These are phyloP conservation scores for Bradypus variegatus DNA, from an alignment of 2,797 vertebrate species.

Conservation along the genomic window DNA sequence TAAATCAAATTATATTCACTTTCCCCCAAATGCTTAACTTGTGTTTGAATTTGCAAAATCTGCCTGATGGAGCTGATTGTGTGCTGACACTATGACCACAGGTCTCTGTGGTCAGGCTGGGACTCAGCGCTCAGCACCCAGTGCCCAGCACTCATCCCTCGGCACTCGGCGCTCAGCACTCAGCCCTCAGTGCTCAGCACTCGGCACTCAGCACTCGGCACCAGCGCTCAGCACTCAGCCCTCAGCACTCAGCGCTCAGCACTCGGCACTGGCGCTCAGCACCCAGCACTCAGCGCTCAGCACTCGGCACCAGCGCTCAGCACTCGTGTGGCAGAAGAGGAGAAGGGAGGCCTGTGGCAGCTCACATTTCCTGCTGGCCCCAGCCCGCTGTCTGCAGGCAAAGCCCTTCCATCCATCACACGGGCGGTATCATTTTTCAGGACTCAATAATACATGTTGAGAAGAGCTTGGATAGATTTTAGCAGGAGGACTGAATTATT, in stretches of 20 bases:
- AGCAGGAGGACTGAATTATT: background rate
- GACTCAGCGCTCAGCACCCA: background rate
- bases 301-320: no score
- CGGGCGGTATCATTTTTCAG: background rate
- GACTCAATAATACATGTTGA: background rate
- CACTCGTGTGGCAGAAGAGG: background rate
- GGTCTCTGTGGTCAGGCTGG: background rate
- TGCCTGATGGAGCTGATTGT: background rate
- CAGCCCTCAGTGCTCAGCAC: no score
- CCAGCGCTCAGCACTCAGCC: no score
- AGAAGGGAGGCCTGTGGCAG: background rate
- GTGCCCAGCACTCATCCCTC: no score
- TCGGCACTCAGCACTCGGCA: background rate
- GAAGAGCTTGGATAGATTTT: background rate
- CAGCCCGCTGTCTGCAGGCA: background rate
- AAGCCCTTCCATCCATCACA: no score
- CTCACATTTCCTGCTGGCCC: accelerated
- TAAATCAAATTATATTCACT: background rate
- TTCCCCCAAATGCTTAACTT: background rate
- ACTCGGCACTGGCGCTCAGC: no score
- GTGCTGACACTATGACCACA: accelerated
- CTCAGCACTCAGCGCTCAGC: no score
- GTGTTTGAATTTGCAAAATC: background rate
- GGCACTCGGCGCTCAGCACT: no score
- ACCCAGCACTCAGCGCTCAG: no score